Base-by-base conservation (phyloP, 2,113 vertebrate genomes). In the Sorex araneus region DNA sequence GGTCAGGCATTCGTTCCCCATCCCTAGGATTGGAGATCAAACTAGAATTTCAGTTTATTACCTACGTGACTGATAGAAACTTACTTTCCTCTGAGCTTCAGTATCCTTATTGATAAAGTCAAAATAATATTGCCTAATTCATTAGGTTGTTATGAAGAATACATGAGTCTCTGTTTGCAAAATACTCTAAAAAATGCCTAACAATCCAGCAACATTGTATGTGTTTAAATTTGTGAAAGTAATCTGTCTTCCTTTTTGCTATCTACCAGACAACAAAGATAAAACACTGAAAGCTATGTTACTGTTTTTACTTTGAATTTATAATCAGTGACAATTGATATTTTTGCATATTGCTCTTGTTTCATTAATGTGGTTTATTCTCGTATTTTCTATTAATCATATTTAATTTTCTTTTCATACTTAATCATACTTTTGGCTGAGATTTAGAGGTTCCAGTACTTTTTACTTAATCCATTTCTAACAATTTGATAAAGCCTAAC, bases 401-500 rank as follows among this genome's bases (percentile, higher is more conserved):
- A 57, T 73, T 78, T 85, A 70, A 12, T 40, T 57, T 70, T 4
- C 2, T 30, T 36, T 82, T 75, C 69, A 28, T 10, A 76, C 30
- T 82, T 45, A 45, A 11, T 74, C 19, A 64, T 73, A 4, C 45
- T 64, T 69, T 54, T 54, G 16, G 34, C 74, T 54, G 90, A 85
- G 21, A 86, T 2, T 66, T 15, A 64, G 18, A 74, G 74, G 6
- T 76, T 88, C 7, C 19, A 30, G 27, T 36, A 63, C 40, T 66
- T 77, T 82, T 73, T 12, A 69, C 18, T 43, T 30, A 32, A 74
- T 80, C 27, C 82, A 30, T 69, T 74, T 80, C 47, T 80, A 80
- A 32, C 19, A n/a, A 66, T 84, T 84, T 80, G 32, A 75, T 60
- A n/a, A n/a, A n/a, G n/a, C n/a, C n/a, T n/a, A n/a, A n/a, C 63